Evolutionary conservation across 2,797 vertebrate species (phyloP).

Genomic region (Hapalemur alaotrensis): DNA sequence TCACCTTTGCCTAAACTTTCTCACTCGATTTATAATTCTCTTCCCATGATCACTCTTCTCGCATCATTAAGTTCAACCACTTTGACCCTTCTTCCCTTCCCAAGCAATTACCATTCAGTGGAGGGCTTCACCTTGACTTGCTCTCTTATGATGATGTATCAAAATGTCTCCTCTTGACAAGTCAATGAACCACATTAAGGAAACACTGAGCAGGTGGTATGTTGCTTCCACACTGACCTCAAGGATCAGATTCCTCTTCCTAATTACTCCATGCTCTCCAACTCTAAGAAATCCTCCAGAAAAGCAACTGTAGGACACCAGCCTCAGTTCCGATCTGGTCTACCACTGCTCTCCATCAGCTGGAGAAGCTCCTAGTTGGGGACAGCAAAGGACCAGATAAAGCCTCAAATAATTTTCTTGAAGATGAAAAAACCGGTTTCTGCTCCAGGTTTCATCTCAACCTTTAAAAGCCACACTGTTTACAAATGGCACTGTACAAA

Average conservation of each 20-base stretch:
- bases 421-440: background rate
- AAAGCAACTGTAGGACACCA: background rate
- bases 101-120: conserved; percentile 16
- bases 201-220: background rate
- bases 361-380: background rate
- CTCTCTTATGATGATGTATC: conserved; percentile 31
- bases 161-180: conserved; percentile 40
- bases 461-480: background rate
- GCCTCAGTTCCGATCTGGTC: background rate
- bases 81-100: conserved; percentile 55
- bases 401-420: background rate
- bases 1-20: conserved; percentile 35
- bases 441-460: background rate
- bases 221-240: background rate
- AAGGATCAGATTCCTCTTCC: background rate
- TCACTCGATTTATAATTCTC: conserved; percentile 16
- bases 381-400: background rate
- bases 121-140: conserved; percentile 51
- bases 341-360: background rate
- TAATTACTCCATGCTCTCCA: background rate
- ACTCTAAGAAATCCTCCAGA: background rate
- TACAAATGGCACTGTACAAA: background rate
- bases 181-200: conserved; percentile 22
- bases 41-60: conserved; percentile 44
- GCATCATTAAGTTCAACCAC: conserved; percentile 64